A percentile compares a stretch with the other conserved stretches of the same genome.
Conservation (phyloP, 1,140 invertebrate genomes). For the Atta texana region DNA sequence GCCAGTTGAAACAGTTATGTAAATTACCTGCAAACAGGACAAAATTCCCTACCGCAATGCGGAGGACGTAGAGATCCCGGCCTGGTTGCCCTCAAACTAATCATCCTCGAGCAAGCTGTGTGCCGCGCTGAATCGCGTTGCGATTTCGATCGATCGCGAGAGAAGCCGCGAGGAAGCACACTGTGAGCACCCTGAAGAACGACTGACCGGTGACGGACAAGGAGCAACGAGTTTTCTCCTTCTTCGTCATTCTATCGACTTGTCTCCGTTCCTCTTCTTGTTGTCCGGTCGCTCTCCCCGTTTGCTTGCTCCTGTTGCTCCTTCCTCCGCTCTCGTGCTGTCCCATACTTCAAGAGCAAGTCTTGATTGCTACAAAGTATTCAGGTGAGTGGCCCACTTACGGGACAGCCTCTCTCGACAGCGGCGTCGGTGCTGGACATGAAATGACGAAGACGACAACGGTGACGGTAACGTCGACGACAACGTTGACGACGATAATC, state of each 20-base stretch:
- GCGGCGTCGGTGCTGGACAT: slow-evolving; percentile 64
- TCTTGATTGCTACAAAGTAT: slow-evolving; percentile 82
- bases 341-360: slow-evolving; percentile 70
- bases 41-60: slow-evolving; percentile 81
- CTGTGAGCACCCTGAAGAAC: slow-evolving; percentile 63
- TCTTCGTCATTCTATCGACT: slow-evolving; percentile 55
- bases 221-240: slow-evolving; percentile 60
- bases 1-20: background rate
- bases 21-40: slow-evolving; percentile 82
- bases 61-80: slow-evolving; percentile 74
- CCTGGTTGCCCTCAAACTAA: slow-evolving; percentile 75
- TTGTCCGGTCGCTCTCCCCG: slow-evolving; percentile 36
- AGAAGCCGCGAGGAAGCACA: slow-evolving; percentile 48
- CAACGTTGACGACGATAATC: slow-evolving; percentile 8
- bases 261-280: slow-evolving; percentile 67
- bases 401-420: slow-evolving; percentile 71
- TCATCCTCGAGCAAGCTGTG: slow-evolving; percentile 70
- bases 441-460: slow-evolving; percentile 54
- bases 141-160: slow-evolving; percentile 62
- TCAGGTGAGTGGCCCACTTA: slow-evolving; percentile 84
- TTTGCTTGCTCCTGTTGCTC: slow-evolving; percentile 58
- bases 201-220: slow-evolving; percentile 73
- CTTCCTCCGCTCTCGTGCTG: slow-evolving; percentile 54
- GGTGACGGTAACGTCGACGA: slow-evolving; percentile 33
- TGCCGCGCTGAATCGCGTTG: background rate